Evolutionary conservation across 1,140 invertebrate genomes (phyloP), one percentile per base, ranked within the genome.

Genomic region (Cydia splendana): DNA sequence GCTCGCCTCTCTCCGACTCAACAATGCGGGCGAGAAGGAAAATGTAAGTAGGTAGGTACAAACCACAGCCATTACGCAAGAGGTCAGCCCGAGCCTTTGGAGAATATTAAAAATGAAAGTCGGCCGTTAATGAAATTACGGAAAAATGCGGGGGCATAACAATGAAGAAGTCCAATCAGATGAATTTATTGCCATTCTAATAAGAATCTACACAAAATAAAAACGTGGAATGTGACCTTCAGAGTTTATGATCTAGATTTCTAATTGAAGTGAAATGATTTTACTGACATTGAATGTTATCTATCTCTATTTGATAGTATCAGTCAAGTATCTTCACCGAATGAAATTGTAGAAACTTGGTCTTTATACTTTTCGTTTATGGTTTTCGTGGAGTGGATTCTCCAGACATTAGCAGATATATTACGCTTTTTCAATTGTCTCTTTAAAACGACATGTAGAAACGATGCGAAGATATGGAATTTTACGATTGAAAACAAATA

Each of bases 71-170:
- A 62, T 62, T 62, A 62, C 57, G 20, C 9, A 62, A 62, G 57
- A 62, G 57, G 57, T 62, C 57, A 18, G 51, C 51, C n/a, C 57
- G 57, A 62, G 57, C 18, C 57, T 62, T 62, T 20, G 57, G 57
- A 62, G 57, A 62, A 62, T 62, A 62, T 62, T 24, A 62, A 62
- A 62, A 62, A 62, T n/a, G 57, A 24, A 62, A 62, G 57, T 24
- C 51, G 15, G 51, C 51, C 13, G 45, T 15, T 57, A 62, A 62
- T 62, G 20, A 62, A 62, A 62, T 62, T 62, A 62, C 57, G 57
- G 57, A 62, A 62, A 62, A 12, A 62, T 62, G 57, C 57, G 57
- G 57, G 13, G 53, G 57, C 57, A 62, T 62, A 24, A 62, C 57
- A 24, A 62, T 62, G 57, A 62, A 62, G 9, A 12, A 62, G 57